These are phyloP conservation scores for Zosterops pallidus DNA, from an alignment of 2,113 vertebrate genomes.

Conservation along the genomic window DNA sequence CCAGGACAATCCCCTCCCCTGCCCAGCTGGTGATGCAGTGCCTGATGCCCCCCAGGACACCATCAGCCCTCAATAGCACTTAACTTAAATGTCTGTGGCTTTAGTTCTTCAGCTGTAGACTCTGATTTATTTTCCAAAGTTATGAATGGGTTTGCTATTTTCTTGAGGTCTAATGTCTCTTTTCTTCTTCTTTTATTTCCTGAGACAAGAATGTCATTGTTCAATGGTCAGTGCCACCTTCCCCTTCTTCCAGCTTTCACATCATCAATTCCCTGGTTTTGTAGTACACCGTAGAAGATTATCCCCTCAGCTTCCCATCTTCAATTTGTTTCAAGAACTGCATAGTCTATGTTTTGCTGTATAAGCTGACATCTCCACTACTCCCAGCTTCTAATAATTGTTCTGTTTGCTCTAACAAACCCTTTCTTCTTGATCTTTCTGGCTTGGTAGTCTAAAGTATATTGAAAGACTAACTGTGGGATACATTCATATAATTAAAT, in stretches of 20 bases:
- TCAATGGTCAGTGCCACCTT: not conserved
- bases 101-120: not conserved
- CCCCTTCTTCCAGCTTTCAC: not conserved
- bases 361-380: not conserved
- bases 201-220: not conserved
- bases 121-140: not conserved
- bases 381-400: not conserved
- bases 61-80: accelerated
- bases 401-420: not conserved
- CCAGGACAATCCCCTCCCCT: not conserved
- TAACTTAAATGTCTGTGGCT: not conserved
- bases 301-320: not conserved
- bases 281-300: not conserved
- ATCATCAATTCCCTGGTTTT: not conserved
- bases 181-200: not conserved
- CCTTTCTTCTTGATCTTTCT: not conserved
- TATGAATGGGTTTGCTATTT: not conserved
- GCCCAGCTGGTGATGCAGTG: accelerated
- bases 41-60: not conserved
- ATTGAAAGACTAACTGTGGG: not conserved
- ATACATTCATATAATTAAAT: not conserved
- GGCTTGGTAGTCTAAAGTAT: not conserved
- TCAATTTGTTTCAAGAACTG: not conserved
- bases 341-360: not conserved
- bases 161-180: not conserved